Percentiles rank a stretch among this genome's conserved stretches.
Conservation (phyloP, 2,797 vertebrate species). For the Sternarchorhynchus goeldii region DNA sequence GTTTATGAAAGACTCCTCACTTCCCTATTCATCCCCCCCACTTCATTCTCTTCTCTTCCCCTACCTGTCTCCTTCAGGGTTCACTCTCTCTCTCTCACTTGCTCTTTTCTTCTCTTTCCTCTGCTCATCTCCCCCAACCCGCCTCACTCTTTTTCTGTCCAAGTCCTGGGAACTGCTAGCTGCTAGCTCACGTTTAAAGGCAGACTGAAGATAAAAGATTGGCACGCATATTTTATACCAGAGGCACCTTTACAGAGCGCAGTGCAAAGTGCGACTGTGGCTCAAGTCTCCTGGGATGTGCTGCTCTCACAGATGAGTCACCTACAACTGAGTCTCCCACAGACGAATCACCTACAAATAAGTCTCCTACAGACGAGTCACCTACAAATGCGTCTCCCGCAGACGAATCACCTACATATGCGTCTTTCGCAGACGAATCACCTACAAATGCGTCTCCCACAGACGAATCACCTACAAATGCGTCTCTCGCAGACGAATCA, state of each 20-base stretch:
- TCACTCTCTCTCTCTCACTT: conserved; percentile 37
- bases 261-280: conserved; percentile 55
- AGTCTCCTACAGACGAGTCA: too few species aligned
- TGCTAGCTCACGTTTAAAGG: conserved; percentile 52
- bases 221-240: conserved; percentile 53
- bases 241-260: conserved; percentile 58
- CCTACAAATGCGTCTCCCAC: too few species aligned
- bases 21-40: too few species aligned
- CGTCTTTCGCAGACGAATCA: too few species aligned
- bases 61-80: conserved; percentile 22
- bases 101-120: conserved; percentile 32
- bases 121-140: background rate
- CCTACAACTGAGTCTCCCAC: conserved; percentile 17
- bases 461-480: too few species aligned
- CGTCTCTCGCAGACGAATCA: too few species aligned
- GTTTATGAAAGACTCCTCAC: conserved; percentile 28
- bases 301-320: conserved; percentile 60
- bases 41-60: background rate
- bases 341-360: too few species aligned
- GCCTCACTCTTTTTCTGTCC: conserved; percentile 35
- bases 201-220: conserved; percentile 53
- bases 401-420: too few species aligned
- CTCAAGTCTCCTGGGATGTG: conserved; percentile 62
- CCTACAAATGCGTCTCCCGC: too few species aligned
- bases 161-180: conserved; percentile 49